Base-by-base conservation (phyloP, 2,888 invertebrate species). In the Scrobipalpa atriplicella region DNA sequence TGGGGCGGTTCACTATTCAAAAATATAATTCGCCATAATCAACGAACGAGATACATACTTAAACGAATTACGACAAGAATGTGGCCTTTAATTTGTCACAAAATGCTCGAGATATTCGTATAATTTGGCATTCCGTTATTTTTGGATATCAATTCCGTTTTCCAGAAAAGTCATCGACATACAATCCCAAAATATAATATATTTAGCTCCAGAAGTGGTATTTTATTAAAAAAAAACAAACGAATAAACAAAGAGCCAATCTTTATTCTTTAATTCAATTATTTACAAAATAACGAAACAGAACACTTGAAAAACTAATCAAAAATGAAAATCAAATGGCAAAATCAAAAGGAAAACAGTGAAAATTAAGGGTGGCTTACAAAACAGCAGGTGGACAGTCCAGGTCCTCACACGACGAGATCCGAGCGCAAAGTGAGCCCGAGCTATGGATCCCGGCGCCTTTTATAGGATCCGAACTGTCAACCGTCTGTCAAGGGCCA, bases 311-410 rank as follows among this genome's bases (percentile, higher is more conserved):
- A n/a, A 43, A 43, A 43, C 11, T 43, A 41, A 41, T 41, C 41
- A 41, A 10, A 2, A 8, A 10, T 2, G 11, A 41, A 41, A 8
- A 41, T 41, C 8, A 2, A 41, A 41, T n/a, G n/a, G n/a, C 13
- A 43, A 43, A 43, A 43, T 2, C 43, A 43, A 13, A 13, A 43
- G 13, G 8, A 43, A 43, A 13, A 13, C n/a, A 43, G 43, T 43
- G 13, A 43, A 43, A 43, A 43, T n/a, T n/a, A 43, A n/a, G 43
- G 43, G 43, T 43, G 43, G 43, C 43, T 43, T 43, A 43, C 43
- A n/a, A 43, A 54, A 54, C 6, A 54, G 19, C 19, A 54, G 43
- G 43, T 43, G n/a, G 13, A 43, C 43, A 43, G 6, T 43, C 43
- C 43, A 43, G 43, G 43, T 43, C 43, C 43, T 11, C 43, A 43